Evolutionary conservation across 2,113 vertebrate genomes (phyloP).

Genomic region (Haemorhous mexicanus): DNA sequence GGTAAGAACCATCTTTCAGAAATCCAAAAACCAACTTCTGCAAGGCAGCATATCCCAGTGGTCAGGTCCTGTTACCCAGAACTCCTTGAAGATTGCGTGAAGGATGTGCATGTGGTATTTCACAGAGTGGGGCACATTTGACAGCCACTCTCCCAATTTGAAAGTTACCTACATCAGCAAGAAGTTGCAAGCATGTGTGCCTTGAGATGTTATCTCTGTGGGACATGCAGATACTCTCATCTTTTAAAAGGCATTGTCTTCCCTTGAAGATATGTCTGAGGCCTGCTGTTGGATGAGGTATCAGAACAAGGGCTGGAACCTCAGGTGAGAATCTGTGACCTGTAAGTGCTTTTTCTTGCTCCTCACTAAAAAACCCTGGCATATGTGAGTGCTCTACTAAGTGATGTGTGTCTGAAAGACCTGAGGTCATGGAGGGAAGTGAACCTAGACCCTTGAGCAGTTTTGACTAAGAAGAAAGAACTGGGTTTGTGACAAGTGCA

Average conservation of each 20-base stretch:
- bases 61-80: background rate
- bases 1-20: background rate
- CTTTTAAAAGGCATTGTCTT: background rate
- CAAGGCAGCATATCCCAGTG: background rate
- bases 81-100: background rate
- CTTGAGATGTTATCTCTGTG: background rate
- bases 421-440: background rate
- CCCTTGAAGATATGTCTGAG: background rate
- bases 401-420: background rate
- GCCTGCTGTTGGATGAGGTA: background rate
- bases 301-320: background rate
- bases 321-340: background rate
- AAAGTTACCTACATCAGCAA: background rate
- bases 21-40: background rate
- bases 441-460: accelerated
- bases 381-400: background rate
- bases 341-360: background rate
- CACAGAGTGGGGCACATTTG: background rate
- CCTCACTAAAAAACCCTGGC: background rate
- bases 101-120: background rate
- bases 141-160: background rate
- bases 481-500: background rate
- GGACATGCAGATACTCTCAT: background rate
- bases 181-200: background rate
- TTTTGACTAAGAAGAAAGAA: background rate